phyloP scores from a whole-genome alignment of 2,888 invertebrate species.

The Nemotelus nigrinus region DNA sequence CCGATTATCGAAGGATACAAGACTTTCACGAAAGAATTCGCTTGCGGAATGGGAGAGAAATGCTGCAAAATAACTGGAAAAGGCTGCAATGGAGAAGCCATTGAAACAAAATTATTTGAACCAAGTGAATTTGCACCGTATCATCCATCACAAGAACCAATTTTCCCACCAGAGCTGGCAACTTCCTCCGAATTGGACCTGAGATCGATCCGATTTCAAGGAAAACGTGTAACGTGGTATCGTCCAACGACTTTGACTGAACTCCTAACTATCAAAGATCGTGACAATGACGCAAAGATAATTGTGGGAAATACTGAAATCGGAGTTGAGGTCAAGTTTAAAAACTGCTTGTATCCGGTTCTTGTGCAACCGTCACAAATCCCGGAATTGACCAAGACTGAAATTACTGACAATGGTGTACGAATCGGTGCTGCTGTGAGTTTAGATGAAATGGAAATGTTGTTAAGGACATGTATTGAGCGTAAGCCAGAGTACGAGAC shows the following conservation, averaged over 20 bases:
- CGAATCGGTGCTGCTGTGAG: slow-evolving; percentile 83
- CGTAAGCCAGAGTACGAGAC: slow-evolving; percentile 68
- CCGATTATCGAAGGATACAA: slow-evolving; percentile 92
- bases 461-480: slow-evolving; percentile 69
- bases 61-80: slow-evolving; percentile 70
- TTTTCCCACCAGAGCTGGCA: slow-evolving; percentile 89
- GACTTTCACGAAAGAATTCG: slow-evolving; percentile 80
- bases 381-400: slow-evolving; percentile 73
- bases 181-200: slow-evolving; percentile 69
- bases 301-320: slow-evolving; percentile 92
- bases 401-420: slow-evolving; percentile 69
- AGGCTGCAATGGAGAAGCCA: slow-evolving; percentile 52
- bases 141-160: slow-evolving; percentile 86
- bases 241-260: slow-evolving; percentile 76
- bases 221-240: slow-evolving; percentile 78
- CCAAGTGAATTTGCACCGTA: slow-evolving; percentile 75
- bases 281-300: slow-evolving; percentile 76
- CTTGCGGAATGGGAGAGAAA: slow-evolving; percentile 72
- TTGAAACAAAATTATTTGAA: slow-evolving; percentile 67
- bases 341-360: slow-evolving; percentile 80
- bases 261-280: slow-evolving; percentile 74
- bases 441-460: slow-evolving; percentile 77
- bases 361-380: slow-evolving; percentile 79
- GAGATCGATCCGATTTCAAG: slow-evolving; percentile 71
- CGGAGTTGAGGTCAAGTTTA: slow-evolving; percentile 91